Conservation (phyloP, 1,140 invertebrate species). For the Aphaenogaster ashmeadi region DNA sequence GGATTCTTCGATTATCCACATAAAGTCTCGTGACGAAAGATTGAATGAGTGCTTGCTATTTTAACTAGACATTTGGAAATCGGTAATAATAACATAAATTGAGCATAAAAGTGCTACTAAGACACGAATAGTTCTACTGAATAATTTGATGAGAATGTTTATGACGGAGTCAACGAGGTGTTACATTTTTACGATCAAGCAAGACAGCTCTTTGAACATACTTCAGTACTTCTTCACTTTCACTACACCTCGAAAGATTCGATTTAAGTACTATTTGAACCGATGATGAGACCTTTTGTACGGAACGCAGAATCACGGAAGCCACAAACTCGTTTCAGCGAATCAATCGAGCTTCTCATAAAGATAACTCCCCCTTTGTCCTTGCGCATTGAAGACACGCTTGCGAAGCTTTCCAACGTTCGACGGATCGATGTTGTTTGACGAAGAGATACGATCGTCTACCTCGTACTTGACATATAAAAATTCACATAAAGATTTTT, state of each 20-base stretch:
- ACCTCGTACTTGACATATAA: not conserved
- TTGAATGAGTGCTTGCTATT: not conserved
- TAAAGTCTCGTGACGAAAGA: not conserved
- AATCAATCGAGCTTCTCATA: conserved; percentile 24
- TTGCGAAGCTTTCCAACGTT: not conserved
- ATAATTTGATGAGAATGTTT: not conserved
- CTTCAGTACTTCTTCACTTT: not conserved
- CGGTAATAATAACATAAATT: not conserved
- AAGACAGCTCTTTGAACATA: not conserved
- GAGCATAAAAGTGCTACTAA: not conserved
- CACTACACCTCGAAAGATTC: not conserved
- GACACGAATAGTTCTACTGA: not conserved
- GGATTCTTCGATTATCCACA: not conserved
- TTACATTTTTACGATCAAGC: not conserved
- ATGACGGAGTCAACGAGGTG: not conserved
- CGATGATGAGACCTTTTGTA: conserved; percentile 29
- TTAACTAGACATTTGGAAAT: not conserved
- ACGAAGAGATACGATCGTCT: not conserved
- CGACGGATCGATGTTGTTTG: conserved; percentile 6
- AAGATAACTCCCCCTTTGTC: conserved; percentile 13
- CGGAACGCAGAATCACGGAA: not conserved
- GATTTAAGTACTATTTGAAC: not conserved
- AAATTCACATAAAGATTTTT: not conserved
- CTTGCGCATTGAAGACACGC: not conserved
- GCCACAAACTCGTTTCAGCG: not conserved